phyloP scores from a whole-genome alignment of 2,113 vertebrate species.

The Abramis brama region DNA sequence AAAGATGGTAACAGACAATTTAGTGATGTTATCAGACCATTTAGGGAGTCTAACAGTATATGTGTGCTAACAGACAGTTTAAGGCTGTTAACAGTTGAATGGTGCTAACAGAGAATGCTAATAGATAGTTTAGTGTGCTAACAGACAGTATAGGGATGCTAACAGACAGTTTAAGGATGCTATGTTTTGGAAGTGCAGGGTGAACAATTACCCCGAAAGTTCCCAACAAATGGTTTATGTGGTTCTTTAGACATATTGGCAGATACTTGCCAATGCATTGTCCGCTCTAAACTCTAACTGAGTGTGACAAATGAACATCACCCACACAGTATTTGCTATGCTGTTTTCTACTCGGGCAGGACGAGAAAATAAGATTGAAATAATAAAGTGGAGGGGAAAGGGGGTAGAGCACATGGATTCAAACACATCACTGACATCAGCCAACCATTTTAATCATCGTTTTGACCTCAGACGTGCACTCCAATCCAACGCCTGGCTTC shows the following conservation, averaged over 20 bases:
- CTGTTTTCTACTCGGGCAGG: slow-evolving; percentile 14
- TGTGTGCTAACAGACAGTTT: background rate
- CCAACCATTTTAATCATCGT: slow-evolving; percentile 33
- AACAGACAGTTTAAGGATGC: background rate
- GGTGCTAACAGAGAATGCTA: background rate
- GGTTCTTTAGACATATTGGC: slow-evolving; percentile 21
- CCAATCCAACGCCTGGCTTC: background rate
- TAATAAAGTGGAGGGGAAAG: background rate
- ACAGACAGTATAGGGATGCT: background rate
- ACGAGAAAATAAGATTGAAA: slow-evolving; percentile 31
- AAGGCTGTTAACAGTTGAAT: background rate
- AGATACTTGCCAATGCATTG: slow-evolving; percentile 25
- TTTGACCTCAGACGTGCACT: background rate
- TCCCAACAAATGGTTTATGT: slow-evolving; percentile 1
- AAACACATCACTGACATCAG: slow-evolving; percentile 27
- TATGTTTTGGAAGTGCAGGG: background rate
- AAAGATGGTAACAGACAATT: background rate
- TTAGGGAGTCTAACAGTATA: background rate
- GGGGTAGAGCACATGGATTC: background rate
- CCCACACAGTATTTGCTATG: background rate
- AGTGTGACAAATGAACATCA: slow-evolving; percentile 15
- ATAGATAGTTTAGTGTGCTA: background rate
- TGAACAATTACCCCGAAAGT: background rate
- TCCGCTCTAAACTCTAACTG: background rate
- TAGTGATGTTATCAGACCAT: background rate